Percentiles rank a stretch among this genome's conserved stretches.
These are phyloP conservation scores for Laupala kohalensis DNA, from an alignment of 1,140 invertebrate genomes.

Conservation along the genomic window DNA sequence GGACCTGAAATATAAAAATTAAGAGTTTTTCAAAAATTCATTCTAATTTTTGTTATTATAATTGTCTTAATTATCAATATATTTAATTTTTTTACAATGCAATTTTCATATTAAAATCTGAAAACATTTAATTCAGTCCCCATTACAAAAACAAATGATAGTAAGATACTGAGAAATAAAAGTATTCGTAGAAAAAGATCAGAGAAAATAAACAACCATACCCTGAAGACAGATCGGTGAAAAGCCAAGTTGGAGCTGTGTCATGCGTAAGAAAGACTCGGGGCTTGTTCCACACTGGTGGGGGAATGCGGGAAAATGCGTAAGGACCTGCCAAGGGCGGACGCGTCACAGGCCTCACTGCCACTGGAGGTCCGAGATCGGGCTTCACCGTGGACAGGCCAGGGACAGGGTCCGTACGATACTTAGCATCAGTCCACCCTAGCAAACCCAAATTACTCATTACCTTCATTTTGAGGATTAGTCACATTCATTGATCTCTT, in stretches of 20 bases:
- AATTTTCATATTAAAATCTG: not conserved
- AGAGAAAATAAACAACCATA: conserved; percentile 28
- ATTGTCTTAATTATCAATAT: not conserved
- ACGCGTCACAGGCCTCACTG: conserved; percentile 44
- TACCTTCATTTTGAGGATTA: too few species aligned
- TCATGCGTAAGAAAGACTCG: conserved; percentile 61
- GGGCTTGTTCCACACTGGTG: conserved; percentile 62
- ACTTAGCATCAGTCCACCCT: too few species aligned
- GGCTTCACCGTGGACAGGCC: conserved; percentile 41
- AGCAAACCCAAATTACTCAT: conserved; percentile 24
- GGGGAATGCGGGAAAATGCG: conserved; percentile 74
- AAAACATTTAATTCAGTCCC: not conserved
- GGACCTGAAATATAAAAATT: conserved; percentile 5
- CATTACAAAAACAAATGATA: too few species aligned
- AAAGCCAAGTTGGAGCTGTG: conserved; percentile 69
- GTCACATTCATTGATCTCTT: too few species aligned
- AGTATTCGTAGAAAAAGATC: not conserved
- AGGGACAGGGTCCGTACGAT: conserved; percentile 32
- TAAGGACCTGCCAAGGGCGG: conserved; percentile 76
- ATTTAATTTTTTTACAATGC: not conserved
- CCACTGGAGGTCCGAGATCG: conserved; percentile 36
- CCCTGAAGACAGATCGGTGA: conserved; percentile 66
- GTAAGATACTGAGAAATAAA: not conserved
- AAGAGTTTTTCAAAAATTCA: not conserved
- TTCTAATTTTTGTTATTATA: not conserved